phyloP scores from a whole-genome alignment of 2,888 invertebrate species.

The Agonopterix heracliana region DNA sequence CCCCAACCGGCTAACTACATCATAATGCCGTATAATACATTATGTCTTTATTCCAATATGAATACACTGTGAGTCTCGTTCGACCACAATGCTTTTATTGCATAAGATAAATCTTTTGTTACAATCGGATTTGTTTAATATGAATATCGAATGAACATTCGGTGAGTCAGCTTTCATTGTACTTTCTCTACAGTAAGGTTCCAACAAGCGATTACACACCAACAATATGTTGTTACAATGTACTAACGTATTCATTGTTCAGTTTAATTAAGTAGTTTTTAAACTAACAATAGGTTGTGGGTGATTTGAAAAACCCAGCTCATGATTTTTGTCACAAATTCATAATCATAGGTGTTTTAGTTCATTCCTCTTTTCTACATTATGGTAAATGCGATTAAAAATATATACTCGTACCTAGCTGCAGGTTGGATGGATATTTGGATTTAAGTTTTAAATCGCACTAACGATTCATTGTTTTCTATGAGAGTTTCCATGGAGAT shows the following conservation, averaged over 20 bases:
- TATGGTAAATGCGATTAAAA: too few species aligned
- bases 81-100: conserved; percentile 46
- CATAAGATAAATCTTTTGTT: conserved; percentile 50
- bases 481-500: too few species aligned
- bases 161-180: conserved; percentile 41
- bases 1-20: conserved; percentile 12
- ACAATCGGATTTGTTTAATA: conserved; percentile 52
- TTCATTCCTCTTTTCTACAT: too few species aligned
- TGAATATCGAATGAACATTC: conserved; percentile 42
- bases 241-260: conserved; percentile 24
- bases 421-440: too few species aligned
- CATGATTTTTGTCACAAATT: not conserved
- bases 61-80: conserved; percentile 27
- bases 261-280: conserved; percentile 28
- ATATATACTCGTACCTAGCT: too few species aligned
- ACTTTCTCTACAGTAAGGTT: conserved; percentile 15
- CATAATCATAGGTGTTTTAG: not conserved
- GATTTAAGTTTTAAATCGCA: too few species aligned
- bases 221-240: conserved; percentile 13
- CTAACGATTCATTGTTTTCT: too few species aligned
- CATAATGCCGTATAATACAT: conserved; percentile 23
- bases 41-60: conserved; percentile 43
- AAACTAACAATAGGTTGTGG: conserved; percentile 19
- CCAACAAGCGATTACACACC: conserved; percentile 29
- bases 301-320: not conserved